Base-by-base conservation (phyloP, 2,113 vertebrate species). In the Ascaphus truei region DNA sequence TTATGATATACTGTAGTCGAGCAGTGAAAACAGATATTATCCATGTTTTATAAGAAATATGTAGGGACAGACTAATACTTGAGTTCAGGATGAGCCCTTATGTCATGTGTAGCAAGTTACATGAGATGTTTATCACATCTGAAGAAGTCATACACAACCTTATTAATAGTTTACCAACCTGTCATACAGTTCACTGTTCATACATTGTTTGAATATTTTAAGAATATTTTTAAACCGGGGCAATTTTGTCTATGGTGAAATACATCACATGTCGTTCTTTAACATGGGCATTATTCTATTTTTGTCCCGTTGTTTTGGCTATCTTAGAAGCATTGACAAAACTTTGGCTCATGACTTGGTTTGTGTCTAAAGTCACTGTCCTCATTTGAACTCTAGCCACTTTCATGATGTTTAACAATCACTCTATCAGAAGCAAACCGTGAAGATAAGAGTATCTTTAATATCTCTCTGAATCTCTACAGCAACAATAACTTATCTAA, bases 231-330 rank as follows among this genome's bases (percentile, higher is more conserved):
- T 20, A 22, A 30, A 62, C 60, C 30, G 41, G 18, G 41, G 43
- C 18, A 62, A 43, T 48, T 48, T 62, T 43, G 41, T 62, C 41
- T 62, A 13, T 62, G 27, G 29, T 30, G 26, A 29, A 62, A 62
- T 41, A 16, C 30, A 62, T 62, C 60, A 62, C 43, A 62, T 62
- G 59, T n/a, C n/a, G n/a, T 62, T 48, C 27, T 62, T 62, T 62
- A 31, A 62, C 60, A 36, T 33, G 27, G 27, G 43, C 37, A 43
- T 62, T 33, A 48, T 47, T 43, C 41, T 62, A 62, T 62, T 62
- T 48, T 48, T 48, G 27, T 48, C 22, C 43, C 47, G 43, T 62
- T 62, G 60, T 62, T 41, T 43, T 47, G 45, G 30, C 41, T 10
- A 62, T 62, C 60, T 48, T 48, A 62, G 29, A 10, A 48, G 60